Conservation (phyloP, 2,888 invertebrate genomes). For the Lepeophtheirus nordmannii region DNA sequence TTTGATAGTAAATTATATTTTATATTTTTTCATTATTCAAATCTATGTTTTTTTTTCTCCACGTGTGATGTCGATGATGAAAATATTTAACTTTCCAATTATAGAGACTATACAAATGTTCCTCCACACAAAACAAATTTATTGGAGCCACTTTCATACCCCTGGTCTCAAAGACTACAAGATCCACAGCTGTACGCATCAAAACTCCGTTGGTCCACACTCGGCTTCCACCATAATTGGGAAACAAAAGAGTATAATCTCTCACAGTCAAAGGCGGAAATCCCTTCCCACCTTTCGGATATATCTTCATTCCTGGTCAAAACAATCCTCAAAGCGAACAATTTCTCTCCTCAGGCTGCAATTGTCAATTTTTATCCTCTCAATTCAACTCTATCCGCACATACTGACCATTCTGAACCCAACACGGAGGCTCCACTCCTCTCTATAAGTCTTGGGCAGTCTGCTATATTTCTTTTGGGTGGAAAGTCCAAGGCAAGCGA, state of each 20-base stretch:
- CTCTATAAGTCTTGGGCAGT: conserved; percentile 88
- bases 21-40: no score
- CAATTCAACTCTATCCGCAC: conserved; percentile 79
- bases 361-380: conserved; percentile 91
- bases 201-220: conserved; percentile 75
- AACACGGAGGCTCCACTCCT: conserved; percentile 72
- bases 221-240: conserved; percentile 98
- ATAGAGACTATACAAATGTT: no score
- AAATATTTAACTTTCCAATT: no score
- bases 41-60: no score
- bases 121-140: no score
- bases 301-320: not conserved
- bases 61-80: no score
- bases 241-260: conserved; percentile 57
- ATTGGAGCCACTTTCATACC: not conserved
- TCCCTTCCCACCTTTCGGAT: not conserved
- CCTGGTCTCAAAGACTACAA: not conserved
- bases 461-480: conserved; percentile 83
- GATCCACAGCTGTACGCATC: not conserved
- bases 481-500: conserved; percentile 51
- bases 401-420: conserved; percentile 83
- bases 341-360: conserved; percentile 56
- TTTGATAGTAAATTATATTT: not conserved
- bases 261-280: conserved; percentile 11
- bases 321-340: not conserved